Percentiles rank a stretch among this genome's conserved stretches.
phyloP scores from a whole-genome alignment of 1,140 invertebrate genomes.

The Ectropis grisescens region DNA sequence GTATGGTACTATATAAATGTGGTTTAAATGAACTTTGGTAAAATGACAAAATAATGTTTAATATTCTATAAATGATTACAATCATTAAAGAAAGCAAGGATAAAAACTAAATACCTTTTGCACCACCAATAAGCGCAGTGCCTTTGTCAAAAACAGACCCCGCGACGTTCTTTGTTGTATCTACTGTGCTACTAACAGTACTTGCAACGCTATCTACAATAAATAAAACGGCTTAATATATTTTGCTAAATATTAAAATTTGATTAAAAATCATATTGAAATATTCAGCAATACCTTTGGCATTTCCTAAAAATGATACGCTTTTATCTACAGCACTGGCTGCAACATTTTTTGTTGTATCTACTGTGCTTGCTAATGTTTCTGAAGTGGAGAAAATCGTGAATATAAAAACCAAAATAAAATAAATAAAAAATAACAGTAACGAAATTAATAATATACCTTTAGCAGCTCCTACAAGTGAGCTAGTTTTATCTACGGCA shows the following conservation, averaged over 20 bases:
- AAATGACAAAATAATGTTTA: too few relatives aligned
- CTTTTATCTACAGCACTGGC: conserved; percentile 20
- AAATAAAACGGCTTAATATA: conserved; percentile 1
- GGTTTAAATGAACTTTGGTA: too few relatives aligned
- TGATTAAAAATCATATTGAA: too few relatives aligned
- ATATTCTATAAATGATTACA: too few relatives aligned
- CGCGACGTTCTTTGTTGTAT: conserved; percentile 29
- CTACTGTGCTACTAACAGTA: conserved; percentile 25
- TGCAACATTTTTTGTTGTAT: conserved; percentile 27
- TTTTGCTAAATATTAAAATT: background rate
- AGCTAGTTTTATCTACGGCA: conserved; percentile 22
- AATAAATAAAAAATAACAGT: conserved; percentile 12
- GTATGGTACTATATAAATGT: too few relatives aligned
- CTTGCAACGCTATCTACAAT: conserved; percentile 22
- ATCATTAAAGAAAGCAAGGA: too few relatives aligned
- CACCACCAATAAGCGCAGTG: conserved; percentile 21
- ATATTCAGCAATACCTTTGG: conserved; percentile 42
- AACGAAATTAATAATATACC: conserved; percentile 14
- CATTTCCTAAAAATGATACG: conserved; percentile 18
- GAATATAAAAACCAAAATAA: conserved; percentile 4
- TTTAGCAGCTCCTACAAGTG: conserved; percentile 25
- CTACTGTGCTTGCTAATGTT: conserved; percentile 23
- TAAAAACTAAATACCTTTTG: conserved; percentile 22
- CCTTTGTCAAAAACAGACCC: conserved; percentile 24
- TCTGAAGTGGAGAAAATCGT: conserved; percentile 11